phyloP scores from a whole-genome alignment of 2,797 vertebrate genomes.

The Sebastes kiyomatsui region DNA sequence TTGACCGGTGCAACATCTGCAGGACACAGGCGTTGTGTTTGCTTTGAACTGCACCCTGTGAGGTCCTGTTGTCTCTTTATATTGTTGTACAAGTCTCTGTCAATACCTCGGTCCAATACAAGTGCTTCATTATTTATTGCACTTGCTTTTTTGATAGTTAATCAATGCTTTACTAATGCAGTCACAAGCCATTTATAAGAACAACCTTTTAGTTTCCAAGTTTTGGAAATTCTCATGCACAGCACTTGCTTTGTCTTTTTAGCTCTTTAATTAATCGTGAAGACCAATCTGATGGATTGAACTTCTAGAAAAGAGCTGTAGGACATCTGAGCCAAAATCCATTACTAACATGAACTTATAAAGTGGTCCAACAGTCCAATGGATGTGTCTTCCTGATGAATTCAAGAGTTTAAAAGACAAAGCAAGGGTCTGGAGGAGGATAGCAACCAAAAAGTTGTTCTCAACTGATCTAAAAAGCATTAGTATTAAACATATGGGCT shows the following conservation, averaged over 20 bases:
- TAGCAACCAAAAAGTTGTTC: background rate
- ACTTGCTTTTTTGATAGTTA: background rate
- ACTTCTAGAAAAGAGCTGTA: background rate
- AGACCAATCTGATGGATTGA: no score
- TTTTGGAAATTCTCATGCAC: background rate
- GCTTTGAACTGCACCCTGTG: slow-evolving; percentile 22
- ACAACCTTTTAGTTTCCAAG: background rate
- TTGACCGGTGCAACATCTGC: slow-evolving; percentile 42
- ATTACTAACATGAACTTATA: background rate
- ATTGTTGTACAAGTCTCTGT: background rate
- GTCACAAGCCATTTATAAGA: background rate
- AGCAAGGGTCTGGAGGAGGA: background rate
- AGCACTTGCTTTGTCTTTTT: background rate
- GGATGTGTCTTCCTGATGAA: background rate
- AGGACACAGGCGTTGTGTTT: background rate
- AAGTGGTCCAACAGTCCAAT: background rate
- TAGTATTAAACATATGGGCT: background rate
- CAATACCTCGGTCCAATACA: background rate
- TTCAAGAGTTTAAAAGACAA: background rate
- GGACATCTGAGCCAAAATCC: background rate
- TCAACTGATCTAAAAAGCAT: background rate
- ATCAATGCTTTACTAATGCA: background rate
- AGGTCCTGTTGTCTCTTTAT: background rate
- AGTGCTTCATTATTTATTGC: background rate
- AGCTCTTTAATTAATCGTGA: background rate